These are phyloP conservation scores for Adoxophyes honmai DNA, from an alignment of 1,140 invertebrate species.

Conservation along the genomic window DNA sequence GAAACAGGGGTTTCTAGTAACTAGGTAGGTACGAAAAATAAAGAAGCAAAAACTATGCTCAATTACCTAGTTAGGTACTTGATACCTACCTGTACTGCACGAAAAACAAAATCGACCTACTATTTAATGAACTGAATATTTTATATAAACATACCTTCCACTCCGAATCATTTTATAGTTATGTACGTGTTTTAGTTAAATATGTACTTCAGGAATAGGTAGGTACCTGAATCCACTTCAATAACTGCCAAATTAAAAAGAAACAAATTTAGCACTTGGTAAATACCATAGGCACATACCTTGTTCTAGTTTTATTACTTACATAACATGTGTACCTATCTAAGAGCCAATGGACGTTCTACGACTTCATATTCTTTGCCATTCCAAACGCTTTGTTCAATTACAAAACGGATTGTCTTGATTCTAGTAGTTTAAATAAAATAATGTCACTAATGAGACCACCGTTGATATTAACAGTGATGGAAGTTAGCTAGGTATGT, in stretches of 20 bases:
- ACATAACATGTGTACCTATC: not conserved
- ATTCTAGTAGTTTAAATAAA: too few relatives aligned
- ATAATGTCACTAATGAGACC: too few relatives aligned
- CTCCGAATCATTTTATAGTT: conserved; percentile 47
- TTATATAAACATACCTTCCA: conserved; percentile 39
- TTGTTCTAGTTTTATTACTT: not conserved
- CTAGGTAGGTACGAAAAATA: too few relatives aligned
- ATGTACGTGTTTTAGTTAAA: conserved; percentile 9
- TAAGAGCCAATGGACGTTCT: not conserved
- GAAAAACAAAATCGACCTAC: too few relatives aligned
- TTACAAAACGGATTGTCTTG: too few relatives aligned
- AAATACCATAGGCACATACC: not conserved
- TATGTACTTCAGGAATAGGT: conserved; percentile 20
- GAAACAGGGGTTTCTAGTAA: too few relatives aligned
- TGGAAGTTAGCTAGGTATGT: too few relatives aligned
- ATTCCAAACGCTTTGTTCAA: too few relatives aligned
- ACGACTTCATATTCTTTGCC: conserved; percentile 1
- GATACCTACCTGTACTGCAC: too few relatives aligned
- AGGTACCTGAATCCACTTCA: conserved; percentile 39
- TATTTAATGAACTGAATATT: not conserved
- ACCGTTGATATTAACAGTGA: too few relatives aligned
- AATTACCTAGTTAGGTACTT: too few relatives aligned
- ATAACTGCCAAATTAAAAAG: conserved; percentile 38
- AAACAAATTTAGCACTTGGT: conserved; percentile 5
- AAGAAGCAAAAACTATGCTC: too few relatives aligned